phyloP scores from a whole-genome alignment of 2,888 invertebrate genomes.

The Thereva unica region DNA sequence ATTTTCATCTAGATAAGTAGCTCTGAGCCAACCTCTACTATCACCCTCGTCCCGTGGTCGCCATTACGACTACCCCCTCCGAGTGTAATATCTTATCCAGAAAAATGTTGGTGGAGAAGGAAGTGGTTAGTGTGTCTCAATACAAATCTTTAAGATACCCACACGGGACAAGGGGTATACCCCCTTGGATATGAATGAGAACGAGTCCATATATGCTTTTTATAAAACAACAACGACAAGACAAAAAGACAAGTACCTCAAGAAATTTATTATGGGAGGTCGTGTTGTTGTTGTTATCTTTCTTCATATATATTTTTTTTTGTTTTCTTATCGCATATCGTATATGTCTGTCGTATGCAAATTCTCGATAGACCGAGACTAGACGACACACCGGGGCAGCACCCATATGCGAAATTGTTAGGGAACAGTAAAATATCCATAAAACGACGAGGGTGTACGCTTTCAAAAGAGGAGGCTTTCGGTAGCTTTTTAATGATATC shows the following conservation, averaged over 20 bases:
- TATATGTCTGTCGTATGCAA: slow-evolving; percentile 1
- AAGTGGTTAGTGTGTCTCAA: slow-evolving; percentile 8
- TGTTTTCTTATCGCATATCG: too few species aligned
- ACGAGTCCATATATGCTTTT: too few species aligned
- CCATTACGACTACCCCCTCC: too few species aligned
- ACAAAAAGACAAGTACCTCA: slow-evolving; percentile 3
- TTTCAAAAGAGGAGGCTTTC: too few species aligned
- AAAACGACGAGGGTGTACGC: not conserved
- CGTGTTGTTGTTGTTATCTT: slow-evolving; percentile 2
- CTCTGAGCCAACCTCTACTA: not conserved
- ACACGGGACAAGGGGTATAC: too few species aligned
- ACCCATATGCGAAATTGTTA: slow-evolving; percentile 21
- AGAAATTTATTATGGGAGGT: slow-evolving; percentile 15
- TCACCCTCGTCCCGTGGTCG: too few species aligned
- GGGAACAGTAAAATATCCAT: slow-evolving; percentile 2
- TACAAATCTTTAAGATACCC: too few species aligned
- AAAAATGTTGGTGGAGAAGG: not conserved
- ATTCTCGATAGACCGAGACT: slow-evolving; percentile 23
- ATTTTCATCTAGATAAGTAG: slow-evolving; percentile 38
- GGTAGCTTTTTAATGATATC: too few species aligned
- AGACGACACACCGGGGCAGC: slow-evolving; percentile 12
- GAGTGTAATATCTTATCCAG: too few species aligned
- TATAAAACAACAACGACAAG: too few species aligned
- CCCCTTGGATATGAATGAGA: too few species aligned
- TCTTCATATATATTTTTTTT: too few species aligned